Base-by-base conservation (phyloP, 2,113 vertebrate genomes). In the Catagonus wagneri region DNA sequence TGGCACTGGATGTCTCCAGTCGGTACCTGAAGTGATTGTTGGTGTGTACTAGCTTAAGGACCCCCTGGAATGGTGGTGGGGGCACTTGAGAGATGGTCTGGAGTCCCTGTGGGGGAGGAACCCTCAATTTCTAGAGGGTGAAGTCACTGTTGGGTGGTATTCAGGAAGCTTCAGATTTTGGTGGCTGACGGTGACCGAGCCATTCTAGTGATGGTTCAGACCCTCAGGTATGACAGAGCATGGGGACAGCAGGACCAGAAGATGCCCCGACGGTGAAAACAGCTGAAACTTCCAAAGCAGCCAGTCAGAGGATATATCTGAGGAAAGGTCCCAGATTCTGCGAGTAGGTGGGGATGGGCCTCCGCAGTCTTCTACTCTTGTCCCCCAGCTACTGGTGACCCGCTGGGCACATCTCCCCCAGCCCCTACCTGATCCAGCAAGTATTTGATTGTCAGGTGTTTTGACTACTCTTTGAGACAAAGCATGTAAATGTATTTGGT, bases 151-250 rank as follows among this genome's bases (percentile, higher is more conserved):
- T 86, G n/a, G n/a, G 4, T 56, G 36, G 32, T 85, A 27, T 34
- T 83, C 34, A 76, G 72, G 93, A 95, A 50, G 44, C 36, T 90
- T 90, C 32, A 65, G 27, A 60, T 94, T 78, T 87, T 83, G 68
- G 22, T 63, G 63, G 36, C 29, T 66, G 71, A 29, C 32, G 22
- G 39, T 76, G 93, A 76, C 34, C 52, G 72, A 71, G 63, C 54
- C 27, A 32, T 72, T 39, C 44, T 84, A 19, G 39, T 63, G 61
- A 52, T 50, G 58, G 39, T 75, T 95, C 68, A 89, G 12, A 34
- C 22, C 29, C 34, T 14, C 1, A 44, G 56, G 5, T 68, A 27
- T 39, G n/a, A 44, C 9, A 65, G 39, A 83, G 58, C 17, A 11
- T 52, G 17, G 52, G 52, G 22, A 54, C 12, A n/a, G 34, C 15